A percentile compares a stretch with the other conserved stretches of the same genome.
Evolutionary conservation across 1,140 invertebrate species (phyloP).

Genomic region (Lucilia cuprina): DNA sequence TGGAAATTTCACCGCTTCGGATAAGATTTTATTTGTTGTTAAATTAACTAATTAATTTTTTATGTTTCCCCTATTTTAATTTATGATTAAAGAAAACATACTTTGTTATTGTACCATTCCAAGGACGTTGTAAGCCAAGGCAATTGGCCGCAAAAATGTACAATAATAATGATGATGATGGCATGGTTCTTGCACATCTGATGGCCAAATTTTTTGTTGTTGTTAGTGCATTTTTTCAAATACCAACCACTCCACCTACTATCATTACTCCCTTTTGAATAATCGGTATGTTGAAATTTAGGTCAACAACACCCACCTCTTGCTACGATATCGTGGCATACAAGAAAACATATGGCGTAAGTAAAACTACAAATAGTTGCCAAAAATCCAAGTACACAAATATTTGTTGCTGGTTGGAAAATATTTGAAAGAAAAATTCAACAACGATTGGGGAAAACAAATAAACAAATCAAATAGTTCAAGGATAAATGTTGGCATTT

Average conservation of each 20-base stretch:
- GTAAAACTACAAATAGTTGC: not conserved
- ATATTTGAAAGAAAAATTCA: too few relatives aligned
- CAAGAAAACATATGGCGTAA: not conserved
- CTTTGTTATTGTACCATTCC: too few relatives aligned
- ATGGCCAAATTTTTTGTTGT: not conserved
- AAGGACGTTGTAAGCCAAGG: too few relatives aligned
- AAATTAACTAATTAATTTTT: too few relatives aligned
- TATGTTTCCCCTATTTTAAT: too few relatives aligned
- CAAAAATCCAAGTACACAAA: not conserved
- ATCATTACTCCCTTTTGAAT: not conserved
- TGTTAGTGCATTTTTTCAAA: not conserved
- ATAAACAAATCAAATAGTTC: conserved; percentile 5
- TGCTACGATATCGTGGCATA: not conserved
- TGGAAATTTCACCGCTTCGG: too few relatives aligned
- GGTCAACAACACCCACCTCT: not conserved
- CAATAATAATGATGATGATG: not conserved
- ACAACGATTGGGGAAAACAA: not conserved
- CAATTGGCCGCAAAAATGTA: not conserved
- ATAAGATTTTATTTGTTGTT: too few relatives aligned
- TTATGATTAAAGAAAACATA: too few relatives aligned
- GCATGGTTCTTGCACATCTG: not conserved
- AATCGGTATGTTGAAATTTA: not conserved
- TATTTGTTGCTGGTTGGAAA: not conserved
- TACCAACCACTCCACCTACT: not conserved
- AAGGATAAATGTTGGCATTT: conserved; percentile 2